Evolutionary conservation across 1,140 invertebrate genomes (phyloP).

Genomic region (Euura lappo): DNA sequence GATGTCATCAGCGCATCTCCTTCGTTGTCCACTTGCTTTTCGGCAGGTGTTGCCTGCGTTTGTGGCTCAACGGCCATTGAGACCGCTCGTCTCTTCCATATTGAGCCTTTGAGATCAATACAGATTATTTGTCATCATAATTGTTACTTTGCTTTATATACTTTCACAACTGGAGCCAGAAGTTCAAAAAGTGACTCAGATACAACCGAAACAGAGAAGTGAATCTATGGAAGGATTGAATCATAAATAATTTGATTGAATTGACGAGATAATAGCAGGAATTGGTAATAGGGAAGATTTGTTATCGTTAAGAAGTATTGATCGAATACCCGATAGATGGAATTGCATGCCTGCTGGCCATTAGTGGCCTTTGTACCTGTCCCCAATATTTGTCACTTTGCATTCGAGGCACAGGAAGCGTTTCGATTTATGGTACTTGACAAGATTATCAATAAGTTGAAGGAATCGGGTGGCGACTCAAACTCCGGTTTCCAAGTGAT

Average conservation of each 20-base stretch:
- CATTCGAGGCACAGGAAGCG: neutral
- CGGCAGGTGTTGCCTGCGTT: slow-evolving; percentile 43
- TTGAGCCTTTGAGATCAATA: slow-evolving; percentile 40
- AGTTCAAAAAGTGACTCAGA: too few relatives aligned
- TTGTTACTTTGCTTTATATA: neutral
- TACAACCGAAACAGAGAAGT: neutral
- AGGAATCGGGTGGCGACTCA: too few relatives aligned
- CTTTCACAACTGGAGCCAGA: too few relatives aligned
- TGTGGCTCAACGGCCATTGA: slow-evolving; percentile 62
- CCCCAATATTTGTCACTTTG: neutral
- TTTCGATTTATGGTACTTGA: neutral
- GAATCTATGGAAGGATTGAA: neutral
- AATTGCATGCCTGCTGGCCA: neutral
- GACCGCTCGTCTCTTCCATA: slow-evolving; percentile 62
- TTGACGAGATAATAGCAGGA: neutral
- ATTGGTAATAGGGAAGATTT: neutral
- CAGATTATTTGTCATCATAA: neutral
- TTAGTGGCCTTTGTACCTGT: neutral
- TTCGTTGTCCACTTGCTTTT: slow-evolving; percentile 61
- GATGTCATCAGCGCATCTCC: slow-evolving; percentile 62
- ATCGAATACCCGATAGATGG: neutral
- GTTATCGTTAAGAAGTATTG: neutral
- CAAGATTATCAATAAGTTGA: slow-evolving; percentile 1
- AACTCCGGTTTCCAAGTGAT: too few relatives aligned
- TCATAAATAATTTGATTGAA: neutral